Conservation (phyloP, 1,140 invertebrate species). For the Teleopsis dalmanni region DNA sequence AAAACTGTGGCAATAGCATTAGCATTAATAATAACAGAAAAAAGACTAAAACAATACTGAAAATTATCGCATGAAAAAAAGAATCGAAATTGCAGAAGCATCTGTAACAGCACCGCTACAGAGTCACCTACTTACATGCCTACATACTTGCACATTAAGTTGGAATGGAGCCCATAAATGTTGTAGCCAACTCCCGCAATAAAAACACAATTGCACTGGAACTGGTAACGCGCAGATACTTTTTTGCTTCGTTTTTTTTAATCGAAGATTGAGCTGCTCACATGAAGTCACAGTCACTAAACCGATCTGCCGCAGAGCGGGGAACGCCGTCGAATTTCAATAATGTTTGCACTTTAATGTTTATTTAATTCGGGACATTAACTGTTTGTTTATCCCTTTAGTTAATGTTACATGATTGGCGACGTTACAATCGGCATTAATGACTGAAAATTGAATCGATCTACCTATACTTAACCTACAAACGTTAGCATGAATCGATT, state of each 20-base stretch:
- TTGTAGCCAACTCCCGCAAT: no score
- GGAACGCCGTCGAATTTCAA: no score
- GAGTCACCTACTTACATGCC: neutral
- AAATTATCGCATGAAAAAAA: constrained; percentile 1
- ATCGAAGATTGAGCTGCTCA: no score
- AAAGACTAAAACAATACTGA: neutral
- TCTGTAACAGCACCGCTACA: neutral
- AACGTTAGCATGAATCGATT: no score
- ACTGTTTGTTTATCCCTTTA: constrained; percentile 11
- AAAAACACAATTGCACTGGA: no score
- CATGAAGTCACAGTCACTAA: no score
- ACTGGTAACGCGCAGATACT: no score
- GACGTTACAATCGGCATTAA: neutral
- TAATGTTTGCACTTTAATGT: constrained; percentile 7
- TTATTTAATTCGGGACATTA: constrained; percentile 12
- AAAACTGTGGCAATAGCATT: constrained; percentile 5
- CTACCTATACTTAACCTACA: neutral
- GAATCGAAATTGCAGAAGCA: neutral
- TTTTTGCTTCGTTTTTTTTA: no score
- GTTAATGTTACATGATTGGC: neutral
- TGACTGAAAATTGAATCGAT: neutral
- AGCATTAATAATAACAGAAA: constrained; percentile 1
- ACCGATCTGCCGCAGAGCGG: no score
- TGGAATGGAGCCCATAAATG: no score
- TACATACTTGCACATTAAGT: no score